Conservation (phyloP, 2,113 vertebrate species). For the Hassar affinis region DNA sequence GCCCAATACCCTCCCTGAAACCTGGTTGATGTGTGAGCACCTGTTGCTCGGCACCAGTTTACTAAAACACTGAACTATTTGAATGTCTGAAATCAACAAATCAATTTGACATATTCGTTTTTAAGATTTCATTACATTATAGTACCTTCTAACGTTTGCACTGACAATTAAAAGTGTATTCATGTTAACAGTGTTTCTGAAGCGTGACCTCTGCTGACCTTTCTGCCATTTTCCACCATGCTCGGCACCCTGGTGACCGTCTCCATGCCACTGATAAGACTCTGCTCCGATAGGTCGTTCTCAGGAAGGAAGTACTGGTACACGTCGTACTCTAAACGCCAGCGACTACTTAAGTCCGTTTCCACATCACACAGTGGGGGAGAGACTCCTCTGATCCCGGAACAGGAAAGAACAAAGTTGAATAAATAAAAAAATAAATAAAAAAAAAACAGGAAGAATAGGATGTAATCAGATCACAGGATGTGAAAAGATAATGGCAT, state of each 20-base stretch:
- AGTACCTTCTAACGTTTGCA: too few species aligned
- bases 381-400: slow-evolving; percentile 66
- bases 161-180: too few species aligned
- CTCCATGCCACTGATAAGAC: slow-evolving; percentile 74
- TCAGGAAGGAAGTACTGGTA: slow-evolving; percentile 92
- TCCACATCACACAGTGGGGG: slow-evolving; percentile 74
- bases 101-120: not conserved
- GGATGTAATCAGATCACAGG: not conserved
- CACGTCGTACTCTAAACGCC: slow-evolving; percentile 85
- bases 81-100: too few species aligned
- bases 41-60: too few species aligned
- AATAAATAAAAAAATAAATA: not conserved
- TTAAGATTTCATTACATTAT: too few species aligned
- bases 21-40: too few species aligned
- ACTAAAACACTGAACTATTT: too few species aligned
- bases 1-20: too few species aligned
- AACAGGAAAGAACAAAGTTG: not conserved
- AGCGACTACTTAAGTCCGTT: slow-evolving; percentile 61
- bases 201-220: slow-evolving; percentile 64
- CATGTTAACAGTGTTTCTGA: not conserved
- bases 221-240: slow-evolving; percentile 68
- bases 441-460: not conserved
- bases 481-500: not conserved
- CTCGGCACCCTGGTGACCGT: slow-evolving; percentile 72
- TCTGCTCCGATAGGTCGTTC: slow-evolving; percentile 76